Base-by-base conservation (phyloP, 2,797 vertebrate genomes). In the Bovichtus diacanthus region DNA sequence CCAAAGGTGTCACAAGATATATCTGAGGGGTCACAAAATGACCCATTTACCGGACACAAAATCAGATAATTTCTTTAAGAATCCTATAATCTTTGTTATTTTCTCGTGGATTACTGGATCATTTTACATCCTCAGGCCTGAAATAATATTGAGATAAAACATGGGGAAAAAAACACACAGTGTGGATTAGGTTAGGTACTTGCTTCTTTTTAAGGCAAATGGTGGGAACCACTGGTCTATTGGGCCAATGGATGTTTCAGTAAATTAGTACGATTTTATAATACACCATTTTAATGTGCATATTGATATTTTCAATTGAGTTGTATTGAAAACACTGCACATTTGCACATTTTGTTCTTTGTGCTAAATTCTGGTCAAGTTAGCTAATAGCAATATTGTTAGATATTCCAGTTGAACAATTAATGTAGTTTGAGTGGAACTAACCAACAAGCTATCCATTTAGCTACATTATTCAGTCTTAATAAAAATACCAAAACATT, bases 21-120 rank as follows among this genome's bases (percentile, higher is more conserved):
- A 21, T 60, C 7, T 53, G 9, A 50, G 3, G 36, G 65, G 49
- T 65, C 61, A 70, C 21, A 44, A 34, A 67, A 29, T 64, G 31
- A 61, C 68, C 16, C n/a, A 31, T 54, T n/a, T 54, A 25, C 8
- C 69, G 6, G 9, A 25, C 5, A 41, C 19, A 34, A 18, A 67
- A 6, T 18, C 54, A 1, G 10, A 11, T 36, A 27, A 0, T 36
- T 29, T 47, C 41, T 56, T 46, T 21, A 5, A 29, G 2, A 31
- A 21, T 53, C 25, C 2, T 53, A 2, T 31, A 29, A 44, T 66
- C 10, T 44, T 38, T 27, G 7, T 23, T 44, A 2, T 56, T 73
- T 63, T 55, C 12, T 38, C 15, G 9, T 47, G 1, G 56, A 38
- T 27, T 7, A 27, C 34, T 53, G 1, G 56, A 38, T 27, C 7